Evolutionary conservation across 2,113 vertebrate species (phyloP), one percentile per base, ranked within the genome.

Genomic region (Nibea coibor): DNA sequence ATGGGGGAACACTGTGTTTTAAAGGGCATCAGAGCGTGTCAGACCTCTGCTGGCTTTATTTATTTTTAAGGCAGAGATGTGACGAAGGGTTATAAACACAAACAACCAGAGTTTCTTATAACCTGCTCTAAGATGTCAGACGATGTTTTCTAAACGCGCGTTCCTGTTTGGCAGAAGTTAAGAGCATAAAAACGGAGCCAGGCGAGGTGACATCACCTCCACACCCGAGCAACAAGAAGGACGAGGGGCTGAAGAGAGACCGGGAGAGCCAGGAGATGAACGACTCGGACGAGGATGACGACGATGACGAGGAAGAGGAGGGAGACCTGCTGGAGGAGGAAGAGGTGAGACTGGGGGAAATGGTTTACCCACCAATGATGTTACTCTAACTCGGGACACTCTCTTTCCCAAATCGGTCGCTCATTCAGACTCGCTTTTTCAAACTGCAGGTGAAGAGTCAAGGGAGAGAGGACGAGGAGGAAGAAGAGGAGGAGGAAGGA

Each of bases 261-360:
- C 31, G 93, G 24, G 91, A 94, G 53, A 89, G 78, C 83, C 94
- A 93, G 81, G 94, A 94, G 28, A 85, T 93, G 31, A 96, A 96
- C n/a, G 96, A 96, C 89, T 96, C 96, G 0, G 96, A 97, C 26
- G 96, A 96, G 61, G 95, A 96, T 22, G 92, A 35, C 35, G 35
- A 93, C 1, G 92, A 93, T 0, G 87, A 88, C 0, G 89, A 91
- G 0, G 82, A 73, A 50, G 93, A 93, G 14, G 92, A 93, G 57
- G 92, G 89, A 57, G 96, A 96, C 82, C 92, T 96, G 85, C 94
- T 96, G 86, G 96, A 96, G 64, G 91, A 93, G 63, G 95, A 96
- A 50, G 95, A 96, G 81, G 90, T 93, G 70, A 86, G 78, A 35
- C 6, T 11, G 6, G 31, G 5, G 31, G 31, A 31, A 31, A 31